Percentiles rank a stretch among this genome's conserved stretches.
Conservation (phyloP, 2,797 vertebrate species). For the Micrastur ruficollis region DNA sequence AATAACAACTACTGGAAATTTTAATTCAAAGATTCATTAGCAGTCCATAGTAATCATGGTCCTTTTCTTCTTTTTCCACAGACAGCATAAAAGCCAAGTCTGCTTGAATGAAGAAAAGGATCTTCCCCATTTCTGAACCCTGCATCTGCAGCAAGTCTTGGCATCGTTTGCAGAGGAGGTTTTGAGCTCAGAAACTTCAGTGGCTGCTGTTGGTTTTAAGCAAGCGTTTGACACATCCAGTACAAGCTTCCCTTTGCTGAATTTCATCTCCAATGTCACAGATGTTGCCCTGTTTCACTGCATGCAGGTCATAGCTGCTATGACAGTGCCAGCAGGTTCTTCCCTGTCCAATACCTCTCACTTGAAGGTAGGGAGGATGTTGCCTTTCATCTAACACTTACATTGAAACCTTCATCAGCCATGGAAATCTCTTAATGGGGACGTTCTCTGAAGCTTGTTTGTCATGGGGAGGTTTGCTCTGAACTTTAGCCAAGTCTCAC, state of each 20-base stretch:
- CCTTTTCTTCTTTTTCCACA: slow-evolving; percentile 5
- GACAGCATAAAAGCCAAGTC: not conserved
- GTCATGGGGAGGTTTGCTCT: not conserved
- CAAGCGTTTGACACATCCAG: not conserved
- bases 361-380: not conserved
- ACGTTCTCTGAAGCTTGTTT: not conserved
- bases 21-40: slow-evolving; percentile 52
- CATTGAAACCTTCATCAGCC: not conserved
- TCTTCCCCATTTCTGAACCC: not conserved
- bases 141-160: not conserved
- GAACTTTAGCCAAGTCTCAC: not conserved
- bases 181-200: not conserved
- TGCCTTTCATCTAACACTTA: not conserved
- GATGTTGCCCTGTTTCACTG: not conserved
- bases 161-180: not conserved
- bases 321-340: not conserved
- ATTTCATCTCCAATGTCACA: not conserved
- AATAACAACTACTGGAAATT: slow-evolving; percentile 7
- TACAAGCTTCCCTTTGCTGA: not conserved
- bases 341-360: not conserved
- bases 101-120: not conserved
- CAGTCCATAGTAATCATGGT: not conserved
- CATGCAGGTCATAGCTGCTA: not conserved
- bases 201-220: not conserved
- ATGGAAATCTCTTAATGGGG: not conserved